Evolutionary conservation across 2,113 vertebrate genomes (phyloP), one percentile per base, ranked within the genome.

Genomic region (Leptodactylus fuscus): DNA sequence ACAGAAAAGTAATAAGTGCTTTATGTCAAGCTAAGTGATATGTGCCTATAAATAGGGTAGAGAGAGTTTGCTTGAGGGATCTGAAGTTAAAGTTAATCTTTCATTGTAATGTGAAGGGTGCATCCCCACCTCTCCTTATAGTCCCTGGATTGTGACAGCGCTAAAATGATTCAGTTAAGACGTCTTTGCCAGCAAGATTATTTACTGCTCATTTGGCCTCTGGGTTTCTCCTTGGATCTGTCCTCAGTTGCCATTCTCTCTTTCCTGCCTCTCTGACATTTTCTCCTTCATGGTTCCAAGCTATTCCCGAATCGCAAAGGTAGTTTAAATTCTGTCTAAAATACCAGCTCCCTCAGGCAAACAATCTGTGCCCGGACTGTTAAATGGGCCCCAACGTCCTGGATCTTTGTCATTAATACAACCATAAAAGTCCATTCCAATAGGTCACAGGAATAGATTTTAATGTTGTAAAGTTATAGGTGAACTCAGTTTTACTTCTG

Each of bases 311-410:
- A 71, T 46, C 76, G 46, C 83, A 80, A 73, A 85, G 83, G 83
- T 85, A 85, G 83, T 85, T 85, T 79, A 85, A 85, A 85, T 80
- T 79, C 83, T 62, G 49, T 85, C 76, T 85, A 80, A 85, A 85
- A 85, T 85, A 85, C 65, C 83, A 85, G 76, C 48, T 85, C 83
- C 83, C 83, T 85, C 62, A 80, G 83, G 83, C 76, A 85, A 80
- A 85, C 76, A 85, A 71, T 85, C 83, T 85, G 83, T 85, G 83
- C 76, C 76, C 49, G 49, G 76, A 85, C 83, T 70, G 48, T 85
- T 79, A 85, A 85, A 80, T 80, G 75, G 65, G 65, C 22, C 62
- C 75, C 65, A 51, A 85, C 34, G 34, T 80, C 78, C 65, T 41
- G 29, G 24, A 85, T 71, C 83, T 49, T 55, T 85, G 60, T 85